Base-by-base conservation (phyloP, 2,888 invertebrate genomes). In the Ophioninae sp. region DNA sequence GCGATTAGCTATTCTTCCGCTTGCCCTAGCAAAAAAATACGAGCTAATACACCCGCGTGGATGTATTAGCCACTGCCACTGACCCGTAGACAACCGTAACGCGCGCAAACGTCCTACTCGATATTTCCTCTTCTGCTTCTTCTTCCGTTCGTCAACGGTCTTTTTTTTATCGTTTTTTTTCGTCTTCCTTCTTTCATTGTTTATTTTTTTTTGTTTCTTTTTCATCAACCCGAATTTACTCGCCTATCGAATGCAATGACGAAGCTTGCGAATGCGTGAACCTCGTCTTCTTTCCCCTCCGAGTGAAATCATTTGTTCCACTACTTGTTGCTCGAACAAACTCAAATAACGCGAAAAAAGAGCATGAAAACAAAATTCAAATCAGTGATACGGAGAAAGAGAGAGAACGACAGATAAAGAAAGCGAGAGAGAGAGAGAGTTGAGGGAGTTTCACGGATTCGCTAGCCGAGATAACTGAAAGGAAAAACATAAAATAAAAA, bases 11-110 rank as follows among this genome's bases (percentile, higher is more conserved):
- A 23, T 61, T 30, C 13, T 44, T 69, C 41, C 20, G 20, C 68
- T 62, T 59, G 44, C 13, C 67, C 80, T 69, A 74, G 41, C 62
- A n/a, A 30, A 75, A 23, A 75, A 62, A 41, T 21, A 65, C 57
- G 44, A 23, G 37, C 23, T 44, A 69, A 70, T 21, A 65, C 81
- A 72, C 64, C 64, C n/a, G 67, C 50, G 83, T 77, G 81, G 84
- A 82, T 77, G 81, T 83, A n/a, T n/a, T n/a, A n/a, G 84, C 86
- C 86, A 86, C 86, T 86, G 87, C 87, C 87, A 87, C 86, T 86
- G 87, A 87, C 85, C 84, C 72, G 82, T 44, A 44, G 50, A 80
- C 67, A 73, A 83, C 57, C 82, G 65, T 30, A 30, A 21, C 56
- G 56, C n/a, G 17, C 76, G 83, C 72, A 82, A 82, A 84, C 69